These are phyloP conservation scores for Trinorchestia longiramus DNA, from an alignment of 1,140 invertebrate genomes.

Conservation along the genomic window DNA sequence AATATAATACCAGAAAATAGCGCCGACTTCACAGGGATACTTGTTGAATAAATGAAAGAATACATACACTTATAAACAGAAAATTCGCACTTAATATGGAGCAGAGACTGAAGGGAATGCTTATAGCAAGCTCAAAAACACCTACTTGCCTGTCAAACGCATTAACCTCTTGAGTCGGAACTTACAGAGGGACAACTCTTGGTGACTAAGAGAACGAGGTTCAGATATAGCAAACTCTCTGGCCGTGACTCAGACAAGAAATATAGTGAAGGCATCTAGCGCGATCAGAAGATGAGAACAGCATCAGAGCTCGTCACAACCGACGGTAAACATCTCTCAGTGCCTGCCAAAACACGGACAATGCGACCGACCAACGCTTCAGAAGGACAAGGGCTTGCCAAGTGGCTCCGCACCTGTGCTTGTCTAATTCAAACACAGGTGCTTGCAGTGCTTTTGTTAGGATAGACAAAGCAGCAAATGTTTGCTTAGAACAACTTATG, in stretches of 20 bases:
- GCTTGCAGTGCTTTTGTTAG: too few relatives aligned
- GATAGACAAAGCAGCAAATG: too few relatives aligned
- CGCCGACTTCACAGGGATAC: not conserved
- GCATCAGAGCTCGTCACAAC: not conserved
- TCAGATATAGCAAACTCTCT: not conserved
- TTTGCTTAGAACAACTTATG: too few relatives aligned
- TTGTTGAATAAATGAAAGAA: not conserved
- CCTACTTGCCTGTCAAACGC: not conserved
- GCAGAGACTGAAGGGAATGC: not conserved
- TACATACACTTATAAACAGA: not conserved
- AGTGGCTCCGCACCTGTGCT: not conserved
- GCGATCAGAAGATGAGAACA: not conserved
- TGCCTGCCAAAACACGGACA: not conserved
- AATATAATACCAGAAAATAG: not conserved
- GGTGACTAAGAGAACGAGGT: not conserved
- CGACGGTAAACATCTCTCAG: not conserved
- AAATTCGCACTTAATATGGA: not conserved
- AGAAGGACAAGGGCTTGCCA: not conserved
- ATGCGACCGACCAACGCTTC: too few relatives aligned
- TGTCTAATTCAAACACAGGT: not conserved
- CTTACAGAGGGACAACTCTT: not conserved
- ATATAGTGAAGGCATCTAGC: not conserved
- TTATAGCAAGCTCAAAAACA: not conserved
- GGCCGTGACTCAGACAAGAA: not conserved
- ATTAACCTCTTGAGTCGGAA: not conserved